Evolutionary conservation across 2,113 vertebrate species (phyloP).

Genomic region (Solea senegalensis): DNA sequence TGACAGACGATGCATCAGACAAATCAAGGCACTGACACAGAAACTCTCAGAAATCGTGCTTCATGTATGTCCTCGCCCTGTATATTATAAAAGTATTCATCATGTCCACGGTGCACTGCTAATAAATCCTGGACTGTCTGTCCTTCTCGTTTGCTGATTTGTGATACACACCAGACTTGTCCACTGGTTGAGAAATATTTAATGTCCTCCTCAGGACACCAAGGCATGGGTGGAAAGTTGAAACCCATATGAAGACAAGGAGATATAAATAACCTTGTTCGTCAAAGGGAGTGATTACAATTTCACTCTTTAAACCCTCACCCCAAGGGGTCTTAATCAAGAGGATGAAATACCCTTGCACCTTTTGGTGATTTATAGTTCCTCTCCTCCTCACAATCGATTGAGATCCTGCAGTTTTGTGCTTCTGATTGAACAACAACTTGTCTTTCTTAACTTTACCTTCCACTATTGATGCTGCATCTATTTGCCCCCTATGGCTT

Average conservation of each 20-base stretch:
- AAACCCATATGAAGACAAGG: neutral
- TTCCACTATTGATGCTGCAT: constrained; percentile 30
- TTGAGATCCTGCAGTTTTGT: constrained; percentile 52
- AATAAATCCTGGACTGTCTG: too few relatives aligned
- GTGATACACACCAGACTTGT: too few relatives aligned
- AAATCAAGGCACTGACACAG: too few relatives aligned
- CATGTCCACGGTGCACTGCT: too few relatives aligned
- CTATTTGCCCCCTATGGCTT: too few relatives aligned
- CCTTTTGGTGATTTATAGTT: constrained; percentile 60
- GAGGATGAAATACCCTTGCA: constrained; percentile 48
- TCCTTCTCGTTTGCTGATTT: too few relatives aligned
- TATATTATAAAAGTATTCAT: too few relatives aligned
- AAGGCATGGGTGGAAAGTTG: neutral
- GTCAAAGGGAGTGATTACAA: constrained; percentile 55
- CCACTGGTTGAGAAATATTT: neutral
- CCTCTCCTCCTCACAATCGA: constrained; percentile 51
- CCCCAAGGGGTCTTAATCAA: constrained; percentile 58
- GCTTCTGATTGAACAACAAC: constrained; percentile 61
- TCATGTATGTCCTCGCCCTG: too few relatives aligned
- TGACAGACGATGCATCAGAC: too few relatives aligned
- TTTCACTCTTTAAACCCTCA: constrained; percentile 49
- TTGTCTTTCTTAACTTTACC: constrained; percentile 26
- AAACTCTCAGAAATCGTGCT: too few relatives aligned
- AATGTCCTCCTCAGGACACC: constrained; percentile 13
- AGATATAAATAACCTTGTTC: constrained; percentile 46